These are phyloP conservation scores for Phalacrocorax carbo DNA, from an alignment of 2,113 vertebrate species.

Conservation along the genomic window DNA sequence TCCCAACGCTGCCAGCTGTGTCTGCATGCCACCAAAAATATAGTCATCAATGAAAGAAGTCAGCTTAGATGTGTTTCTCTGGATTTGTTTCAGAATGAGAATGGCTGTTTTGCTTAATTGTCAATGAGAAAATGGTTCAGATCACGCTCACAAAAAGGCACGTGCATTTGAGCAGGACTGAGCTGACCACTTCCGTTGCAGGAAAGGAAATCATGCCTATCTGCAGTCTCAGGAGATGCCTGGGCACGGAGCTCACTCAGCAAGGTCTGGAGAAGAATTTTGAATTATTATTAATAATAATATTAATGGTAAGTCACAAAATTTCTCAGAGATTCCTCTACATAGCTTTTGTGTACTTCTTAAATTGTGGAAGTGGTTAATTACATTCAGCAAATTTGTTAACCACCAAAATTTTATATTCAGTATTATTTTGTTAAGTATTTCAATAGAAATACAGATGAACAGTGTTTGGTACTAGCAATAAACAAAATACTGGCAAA, in stretches of 20 bases:
- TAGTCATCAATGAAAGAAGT: background rate
- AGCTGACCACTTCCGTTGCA: background rate
- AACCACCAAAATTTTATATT: background rate
- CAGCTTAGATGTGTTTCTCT: background rate
- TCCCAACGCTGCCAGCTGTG: background rate
- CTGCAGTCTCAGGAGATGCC: background rate
- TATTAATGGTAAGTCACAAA: background rate
- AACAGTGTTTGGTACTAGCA: background rate
- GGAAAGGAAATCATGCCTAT: background rate
- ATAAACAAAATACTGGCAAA: slow-evolving; percentile 2
- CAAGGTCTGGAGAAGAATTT: background rate
- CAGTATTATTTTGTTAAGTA: background rate
- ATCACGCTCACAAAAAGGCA: background rate
- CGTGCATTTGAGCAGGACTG: rapidly evolving
- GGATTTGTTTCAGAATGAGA: background rate
- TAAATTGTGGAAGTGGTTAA: background rate
- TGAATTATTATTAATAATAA: background rate
- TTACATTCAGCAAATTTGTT: background rate
- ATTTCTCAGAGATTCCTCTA: background rate
- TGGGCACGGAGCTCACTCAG: background rate
- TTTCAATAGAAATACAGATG: background rate
- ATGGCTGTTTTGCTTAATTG: background rate
- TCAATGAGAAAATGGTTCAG: background rate
- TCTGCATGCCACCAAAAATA: background rate
- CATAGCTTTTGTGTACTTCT: background rate